Conservation (phyloP, 2,888 invertebrate genomes). For the Hesperia comma region DNA sequence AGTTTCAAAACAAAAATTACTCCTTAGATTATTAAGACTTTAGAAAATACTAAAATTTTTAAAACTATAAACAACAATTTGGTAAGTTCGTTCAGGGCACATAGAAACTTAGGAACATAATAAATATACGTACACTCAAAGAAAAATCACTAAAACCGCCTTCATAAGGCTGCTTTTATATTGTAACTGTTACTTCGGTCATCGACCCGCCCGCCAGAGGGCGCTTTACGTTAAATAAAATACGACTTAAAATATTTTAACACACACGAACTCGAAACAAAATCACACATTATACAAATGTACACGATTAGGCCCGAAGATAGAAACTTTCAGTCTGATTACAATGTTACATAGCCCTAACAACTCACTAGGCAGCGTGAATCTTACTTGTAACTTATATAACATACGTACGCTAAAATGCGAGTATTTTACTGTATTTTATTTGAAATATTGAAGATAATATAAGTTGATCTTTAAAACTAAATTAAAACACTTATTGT, state of each 20-base stretch:
- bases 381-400: constrained; percentile 2
- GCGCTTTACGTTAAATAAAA: constrained; percentile 43
- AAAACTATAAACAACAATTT: constrained; percentile 67
- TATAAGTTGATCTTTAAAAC: no score
- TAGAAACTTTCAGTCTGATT: constrained; percentile 69
- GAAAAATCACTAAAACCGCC: constrained; percentile 55
- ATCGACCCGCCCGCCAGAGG: background rate
- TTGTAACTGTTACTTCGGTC: constrained; percentile 46
- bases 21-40: constrained; percentile 57
- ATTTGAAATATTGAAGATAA: no score
- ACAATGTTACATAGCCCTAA: constrained; percentile 46
- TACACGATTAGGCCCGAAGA: constrained; percentile 59
- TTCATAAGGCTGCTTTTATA: constrained; percentile 62
- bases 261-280: constrained; percentile 48
- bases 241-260: constrained; percentile 41
- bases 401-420: no score
- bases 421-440: no score
- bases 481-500: no score
- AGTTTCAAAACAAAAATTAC: constrained; percentile 70
- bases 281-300: constrained; percentile 60
- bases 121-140: constrained; percentile 54
- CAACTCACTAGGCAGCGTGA: constrained; percentile 20
- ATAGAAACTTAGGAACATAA: constrained; percentile 76
- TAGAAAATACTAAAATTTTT: constrained; percentile 65
- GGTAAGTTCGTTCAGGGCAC: constrained; percentile 70